Evolutionary conservation across 2,888 invertebrate genomes (phyloP).

Genomic region (Euzophera pinguis): DNA sequence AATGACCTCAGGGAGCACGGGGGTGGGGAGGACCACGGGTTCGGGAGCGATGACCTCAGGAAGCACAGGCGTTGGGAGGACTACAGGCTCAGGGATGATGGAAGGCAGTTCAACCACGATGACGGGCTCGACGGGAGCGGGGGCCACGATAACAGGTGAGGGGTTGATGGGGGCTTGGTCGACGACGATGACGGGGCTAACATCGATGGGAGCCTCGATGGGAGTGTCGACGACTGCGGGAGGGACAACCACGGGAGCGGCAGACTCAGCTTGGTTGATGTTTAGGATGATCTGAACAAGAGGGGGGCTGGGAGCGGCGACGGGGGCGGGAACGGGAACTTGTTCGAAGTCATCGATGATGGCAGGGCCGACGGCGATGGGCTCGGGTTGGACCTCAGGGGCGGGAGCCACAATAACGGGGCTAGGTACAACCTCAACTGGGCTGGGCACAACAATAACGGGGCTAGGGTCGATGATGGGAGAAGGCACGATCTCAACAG

Average conservation of each 20-base stretch:
- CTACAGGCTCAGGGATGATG: constrained; percentile 19
- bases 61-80: constrained; percentile 17
- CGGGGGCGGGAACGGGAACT: constrained; percentile 4
- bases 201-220: constrained; percentile 14
- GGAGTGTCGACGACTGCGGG: constrained; percentile 19
- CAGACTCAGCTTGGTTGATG: constrained; percentile 28
- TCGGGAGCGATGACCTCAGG: constrained; percentile 16
- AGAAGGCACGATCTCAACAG: neutral
- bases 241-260: constrained; percentile 21
- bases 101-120: constrained; percentile 12
- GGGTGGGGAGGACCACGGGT: constrained; percentile 11
- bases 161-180: constrained; percentile 7
- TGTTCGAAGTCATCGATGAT: constrained; percentile 18
- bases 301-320: constrained; percentile 23
- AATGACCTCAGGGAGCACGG: constrained; percentile 17
- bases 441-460: neutral
- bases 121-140: constrained; percentile 18
- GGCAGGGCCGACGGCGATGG: constrained; percentile 24
- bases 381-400: constrained; percentile 20
- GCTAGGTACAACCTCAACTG: neutral
- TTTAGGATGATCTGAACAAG: constrained; percentile 43
- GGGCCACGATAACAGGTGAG: constrained; percentile 17
- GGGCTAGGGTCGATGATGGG: neutral
- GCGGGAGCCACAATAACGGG: neutral
- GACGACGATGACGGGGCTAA: constrained; percentile 15